phyloP scores from a whole-genome alignment of 2,888 invertebrate species.

The Tachina grossa region DNA sequence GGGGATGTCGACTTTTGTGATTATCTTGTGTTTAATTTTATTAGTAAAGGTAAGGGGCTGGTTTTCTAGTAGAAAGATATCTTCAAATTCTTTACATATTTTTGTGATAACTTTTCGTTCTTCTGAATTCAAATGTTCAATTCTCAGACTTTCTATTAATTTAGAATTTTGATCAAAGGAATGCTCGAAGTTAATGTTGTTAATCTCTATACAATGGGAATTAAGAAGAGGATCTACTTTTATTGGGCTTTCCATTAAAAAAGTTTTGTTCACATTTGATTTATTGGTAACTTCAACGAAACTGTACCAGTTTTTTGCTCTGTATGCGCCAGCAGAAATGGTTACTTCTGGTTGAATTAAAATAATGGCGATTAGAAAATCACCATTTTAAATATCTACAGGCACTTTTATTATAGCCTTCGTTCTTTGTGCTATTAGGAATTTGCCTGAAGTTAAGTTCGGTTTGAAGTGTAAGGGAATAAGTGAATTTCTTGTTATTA shows the following conservation, averaged over 20 bases:
- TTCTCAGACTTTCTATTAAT: slow-evolving; percentile 16
- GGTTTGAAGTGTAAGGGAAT: no score
- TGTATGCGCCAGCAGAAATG: slow-evolving; percentile 59
- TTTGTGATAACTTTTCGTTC: slow-evolving; percentile 31
- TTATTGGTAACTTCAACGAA: slow-evolving; percentile 50
- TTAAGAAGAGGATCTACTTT: slow-evolving; percentile 26
- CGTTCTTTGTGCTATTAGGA: no score
- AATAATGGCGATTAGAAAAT: slow-evolving; percentile 37
- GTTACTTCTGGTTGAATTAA: slow-evolving; percentile 45
- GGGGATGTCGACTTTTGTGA: no score
- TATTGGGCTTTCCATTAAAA: slow-evolving; percentile 57
- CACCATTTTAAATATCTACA: no score
- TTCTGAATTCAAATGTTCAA: slow-evolving; percentile 1
- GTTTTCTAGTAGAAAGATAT: slow-evolving; percentile 42
- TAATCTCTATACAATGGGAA: slow-evolving; percentile 5
- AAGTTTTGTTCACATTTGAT: slow-evolving; percentile 35
- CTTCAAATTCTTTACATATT: slow-evolving; percentile 48
- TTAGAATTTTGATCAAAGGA: neutral
- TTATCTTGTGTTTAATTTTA: no score
- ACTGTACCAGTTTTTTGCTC: slow-evolving; percentile 59
- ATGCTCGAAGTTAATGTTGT: neutral
- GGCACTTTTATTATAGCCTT: no score
- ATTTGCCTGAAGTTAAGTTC: no score
- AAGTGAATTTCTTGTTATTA: no score
- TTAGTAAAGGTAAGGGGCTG: slow-evolving; percentile 25